Base-by-base conservation (phyloP, 2,888 invertebrate genomes). In the Rhagium mordax region DNA sequence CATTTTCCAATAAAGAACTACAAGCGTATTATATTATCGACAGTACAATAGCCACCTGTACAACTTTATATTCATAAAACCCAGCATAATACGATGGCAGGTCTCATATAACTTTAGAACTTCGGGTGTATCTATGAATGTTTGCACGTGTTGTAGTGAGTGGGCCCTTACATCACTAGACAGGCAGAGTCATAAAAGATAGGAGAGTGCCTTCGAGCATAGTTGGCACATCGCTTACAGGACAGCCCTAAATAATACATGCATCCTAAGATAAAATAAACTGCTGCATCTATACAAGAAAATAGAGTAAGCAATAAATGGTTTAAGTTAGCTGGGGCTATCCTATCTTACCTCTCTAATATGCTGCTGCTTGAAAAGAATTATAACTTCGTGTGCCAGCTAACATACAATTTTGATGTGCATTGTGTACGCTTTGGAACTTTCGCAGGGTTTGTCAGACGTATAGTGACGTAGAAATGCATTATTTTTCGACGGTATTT, bases 301-400 rank as follows among this genome's bases (percentile, higher is more conserved):
- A 47, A n/a, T 6, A 29, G 27, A 55, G 64, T 49, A 27, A 15
- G 62, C 64, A 71, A 71, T 74, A 74, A 74, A 74, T 68, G 73
- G 65, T 60, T 41, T 16, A 65, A 74, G 75, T 74, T 76, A 71
- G 65, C 73, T 71, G 21, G 53, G 21, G 65, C 72, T 71, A 67
- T 71, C 51, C 75, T 68, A 72, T 75, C 72, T 69, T 47, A 65
- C 27, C 64, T 53, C 62, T 70, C 65, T 72, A 65, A 72, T 72
- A 64, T 57, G 20, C 71, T 59, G 29, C 71, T 41, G 68, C 53
- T 47, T 48, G 60, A 71, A 69, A 74, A 71, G 71, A 71, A 68
- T 60, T 71, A 69, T 60, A 59, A 41, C 51, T 24, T n/a, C n/a
- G 41, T 41, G 41, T 41, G 1, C 21, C 48, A 47, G 24, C 64